Percentiles rank a stretch among this genome's conserved stretches.
Evolutionary conservation across 2,888 invertebrate species (phyloP).

Genomic region (Pheosia gnoma): DNA sequence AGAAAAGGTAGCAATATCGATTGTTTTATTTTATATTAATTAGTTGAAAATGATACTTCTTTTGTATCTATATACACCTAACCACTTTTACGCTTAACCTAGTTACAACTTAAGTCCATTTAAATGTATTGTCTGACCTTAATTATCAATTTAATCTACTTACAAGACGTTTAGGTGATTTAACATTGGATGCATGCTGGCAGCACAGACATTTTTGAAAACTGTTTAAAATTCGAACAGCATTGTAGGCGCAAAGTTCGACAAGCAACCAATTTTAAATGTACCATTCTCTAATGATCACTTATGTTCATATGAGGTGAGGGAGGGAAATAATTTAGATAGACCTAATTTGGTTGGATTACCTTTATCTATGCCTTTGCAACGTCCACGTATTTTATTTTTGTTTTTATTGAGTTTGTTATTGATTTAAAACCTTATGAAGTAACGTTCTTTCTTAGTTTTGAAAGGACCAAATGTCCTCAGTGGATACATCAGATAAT

Average conservation of each 20-base stretch:
- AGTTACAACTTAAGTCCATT: constrained; percentile 33
- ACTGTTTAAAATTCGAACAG: constrained; percentile 34
- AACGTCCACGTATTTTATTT: too few relatives aligned
- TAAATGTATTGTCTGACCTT: neutral
- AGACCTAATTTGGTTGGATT: constrained; percentile 29
- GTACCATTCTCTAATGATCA: constrained; percentile 30
- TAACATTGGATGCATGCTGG: neutral
- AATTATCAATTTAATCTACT: neutral
- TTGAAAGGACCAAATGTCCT: too few relatives aligned
- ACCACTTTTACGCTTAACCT: too few relatives aligned
- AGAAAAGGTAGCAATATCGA: too few relatives aligned
- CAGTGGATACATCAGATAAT: too few relatives aligned
- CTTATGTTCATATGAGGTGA: constrained; percentile 26
- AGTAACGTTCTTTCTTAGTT: too few relatives aligned
- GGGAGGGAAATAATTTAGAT: constrained; percentile 24
- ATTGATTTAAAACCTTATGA: too few relatives aligned
- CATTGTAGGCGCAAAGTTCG: constrained; percentile 16
- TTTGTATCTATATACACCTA: constrained; percentile 20
- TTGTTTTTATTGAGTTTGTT: too few relatives aligned
- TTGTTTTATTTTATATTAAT: too few relatives aligned
- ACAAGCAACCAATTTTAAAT: constrained; percentile 16
- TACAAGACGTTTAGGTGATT: neutral
- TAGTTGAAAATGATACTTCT: constrained; percentile 24
- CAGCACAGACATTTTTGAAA: constrained; percentile 1
- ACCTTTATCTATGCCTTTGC: constrained; percentile 13